Conservation (phyloP, 2,888 invertebrate species). For the Zaprionus bogoriensis region DNA sequence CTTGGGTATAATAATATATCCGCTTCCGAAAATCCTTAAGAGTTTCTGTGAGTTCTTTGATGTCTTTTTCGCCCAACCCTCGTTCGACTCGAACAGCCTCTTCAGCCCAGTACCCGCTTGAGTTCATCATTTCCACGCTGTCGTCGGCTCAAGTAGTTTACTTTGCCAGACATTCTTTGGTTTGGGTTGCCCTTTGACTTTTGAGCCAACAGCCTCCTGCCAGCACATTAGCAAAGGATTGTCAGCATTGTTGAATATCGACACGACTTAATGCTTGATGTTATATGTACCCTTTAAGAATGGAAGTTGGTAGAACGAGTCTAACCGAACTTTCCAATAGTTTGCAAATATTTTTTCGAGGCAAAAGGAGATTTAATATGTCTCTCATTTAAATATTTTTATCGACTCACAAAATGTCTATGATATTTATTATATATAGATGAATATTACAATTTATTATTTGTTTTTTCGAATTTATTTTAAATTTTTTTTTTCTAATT, state of each 20-base stretch:
- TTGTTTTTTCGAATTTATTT: no score
- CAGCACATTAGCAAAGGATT: slow-evolving; percentile 54
- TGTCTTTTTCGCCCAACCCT: background rate
- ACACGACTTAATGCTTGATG: slow-evolving; percentile 19
- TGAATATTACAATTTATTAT: no score
- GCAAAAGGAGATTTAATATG: no score
- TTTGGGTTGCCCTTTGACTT: slow-evolving; percentile 46
- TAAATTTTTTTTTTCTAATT: no score
- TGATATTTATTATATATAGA: no score
- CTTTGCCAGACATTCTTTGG: slow-evolving; percentile 52
- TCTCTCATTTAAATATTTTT: no score
- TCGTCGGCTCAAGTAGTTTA: slow-evolving; percentile 54
- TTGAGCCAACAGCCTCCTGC: slow-evolving; percentile 12
- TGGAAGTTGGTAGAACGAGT: background rate
- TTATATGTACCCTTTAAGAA: background rate
- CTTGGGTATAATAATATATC: no score
- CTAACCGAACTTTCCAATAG: background rate
- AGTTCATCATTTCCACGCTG: slow-evolving; percentile 34
- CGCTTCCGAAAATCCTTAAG: background rate
- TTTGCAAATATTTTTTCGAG: background rate
- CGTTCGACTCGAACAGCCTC: background rate
- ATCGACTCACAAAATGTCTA: no score
- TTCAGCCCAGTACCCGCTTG: background rate
- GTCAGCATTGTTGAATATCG: slow-evolving; percentile 48
- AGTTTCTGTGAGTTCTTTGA: background rate